Evolutionary conservation across 2,797 vertebrate genomes (phyloP).

Genomic region (Geotrypetes seraphini): DNA sequence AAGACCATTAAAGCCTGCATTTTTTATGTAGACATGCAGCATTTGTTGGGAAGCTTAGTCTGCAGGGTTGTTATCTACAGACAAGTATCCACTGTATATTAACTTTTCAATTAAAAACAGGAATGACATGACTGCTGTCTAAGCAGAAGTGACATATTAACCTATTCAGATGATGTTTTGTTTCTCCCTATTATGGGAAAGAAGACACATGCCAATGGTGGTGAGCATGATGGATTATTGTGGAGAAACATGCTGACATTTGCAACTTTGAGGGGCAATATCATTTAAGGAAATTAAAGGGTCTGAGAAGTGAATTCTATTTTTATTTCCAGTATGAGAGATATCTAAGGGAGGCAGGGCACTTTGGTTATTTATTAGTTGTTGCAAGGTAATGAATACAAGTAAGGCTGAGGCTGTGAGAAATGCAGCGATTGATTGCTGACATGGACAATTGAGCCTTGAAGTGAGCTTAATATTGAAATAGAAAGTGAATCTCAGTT

Average conservation of each 20-base stretch:
- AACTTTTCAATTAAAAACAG: no score
- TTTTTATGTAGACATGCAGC: no score
- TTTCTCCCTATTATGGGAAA: constrained; percentile 37
- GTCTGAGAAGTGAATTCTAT: constrained; percentile 21
- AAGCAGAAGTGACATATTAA: no score
- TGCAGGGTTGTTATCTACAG: no score
- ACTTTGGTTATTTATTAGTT: constrained; percentile 32
- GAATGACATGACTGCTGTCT: no score
- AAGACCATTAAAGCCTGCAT: no score
- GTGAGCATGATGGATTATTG: constrained; percentile 25
- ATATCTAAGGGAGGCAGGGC: constrained; percentile 12
- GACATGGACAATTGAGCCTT: constrained; percentile 11
- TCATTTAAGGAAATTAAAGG: constrained; percentile 24
- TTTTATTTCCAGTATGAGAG: constrained; percentile 27
- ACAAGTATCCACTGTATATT: no score
- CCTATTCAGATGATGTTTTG: no score
- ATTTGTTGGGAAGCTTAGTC: no score
- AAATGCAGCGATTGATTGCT: not conserved
- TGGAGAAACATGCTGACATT: constrained; percentile 24
- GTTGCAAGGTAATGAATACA: constrained; percentile 17
- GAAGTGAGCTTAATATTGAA: constrained; percentile 22
- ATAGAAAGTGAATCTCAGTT: constrained; percentile 24
- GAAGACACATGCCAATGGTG: constrained; percentile 23
- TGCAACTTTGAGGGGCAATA: constrained; percentile 22
- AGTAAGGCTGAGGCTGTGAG: constrained; percentile 1